Percentiles rank a stretch among this genome's conserved stretches.
phyloP scores from a whole-genome alignment of 2,113 vertebrate species.

The Limanda limanda region DNA sequence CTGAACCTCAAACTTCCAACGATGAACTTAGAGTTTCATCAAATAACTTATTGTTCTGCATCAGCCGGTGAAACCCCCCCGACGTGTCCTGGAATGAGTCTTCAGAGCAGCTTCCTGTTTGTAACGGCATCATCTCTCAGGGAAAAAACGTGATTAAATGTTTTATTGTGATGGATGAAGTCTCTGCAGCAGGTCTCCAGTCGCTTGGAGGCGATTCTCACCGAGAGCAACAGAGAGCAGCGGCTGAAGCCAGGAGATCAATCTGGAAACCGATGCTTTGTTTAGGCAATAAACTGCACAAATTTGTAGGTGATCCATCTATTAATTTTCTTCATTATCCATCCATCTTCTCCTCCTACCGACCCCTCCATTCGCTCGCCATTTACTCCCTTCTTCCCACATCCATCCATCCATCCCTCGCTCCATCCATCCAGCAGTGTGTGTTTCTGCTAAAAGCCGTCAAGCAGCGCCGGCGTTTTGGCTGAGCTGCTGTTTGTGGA shows the following conservation, averaged over 20 bases:
- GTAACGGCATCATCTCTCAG: slow-evolving; percentile 6
- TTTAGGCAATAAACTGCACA: slow-evolving; percentile 54
- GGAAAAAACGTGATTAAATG: slow-evolving; percentile 22
- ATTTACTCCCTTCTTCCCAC: not conserved
- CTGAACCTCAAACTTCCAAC: too few relatives aligned
- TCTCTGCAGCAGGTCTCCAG: slow-evolving; percentile 3
- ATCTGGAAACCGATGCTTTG: slow-evolving; percentile 43
- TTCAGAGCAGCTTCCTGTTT: not conserved
- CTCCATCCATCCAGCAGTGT: slow-evolving; percentile 2
- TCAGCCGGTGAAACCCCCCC: not conserved
- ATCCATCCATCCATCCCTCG: slow-evolving; percentile 17
- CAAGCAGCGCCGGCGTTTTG: slow-evolving; percentile 53
- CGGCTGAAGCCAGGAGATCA: slow-evolving; percentile 41
- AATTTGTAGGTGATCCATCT: slow-evolving; percentile 52
- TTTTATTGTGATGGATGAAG: slow-evolving; percentile 57
- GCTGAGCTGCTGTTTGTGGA: slow-evolving; percentile 84
- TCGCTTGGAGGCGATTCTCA: slow-evolving; percentile 21
- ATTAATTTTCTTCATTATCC: slow-evolving; percentile 5
- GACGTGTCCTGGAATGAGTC: slow-evolving; percentile 32
- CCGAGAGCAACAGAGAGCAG: slow-evolving; percentile 22
- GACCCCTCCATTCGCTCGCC: slow-evolving; percentile 1
- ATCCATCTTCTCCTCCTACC: slow-evolving; percentile 17
- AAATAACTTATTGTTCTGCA: too few relatives aligned
- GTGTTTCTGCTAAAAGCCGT: slow-evolving; percentile 81
- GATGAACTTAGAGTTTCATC: too few relatives aligned